These are phyloP conservation scores for Ceriagrion tenellum DNA, from an alignment of 2,888 invertebrate species.

Conservation along the genomic window DNA sequence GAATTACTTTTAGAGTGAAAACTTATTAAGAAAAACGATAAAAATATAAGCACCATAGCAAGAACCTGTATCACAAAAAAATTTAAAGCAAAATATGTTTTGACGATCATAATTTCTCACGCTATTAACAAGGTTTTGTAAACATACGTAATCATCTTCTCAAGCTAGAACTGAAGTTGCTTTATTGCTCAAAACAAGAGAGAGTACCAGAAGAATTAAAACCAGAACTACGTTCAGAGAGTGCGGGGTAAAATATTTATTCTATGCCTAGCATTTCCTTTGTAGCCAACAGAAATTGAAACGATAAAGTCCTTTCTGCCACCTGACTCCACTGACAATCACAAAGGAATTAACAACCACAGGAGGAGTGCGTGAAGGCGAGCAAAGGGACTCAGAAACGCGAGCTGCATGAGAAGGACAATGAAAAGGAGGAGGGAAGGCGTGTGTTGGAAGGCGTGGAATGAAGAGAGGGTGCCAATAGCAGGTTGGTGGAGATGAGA, in stretches of 20 bases:
- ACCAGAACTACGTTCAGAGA: neutral
- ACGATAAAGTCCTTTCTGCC: neutral
- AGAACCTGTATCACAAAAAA: too few relatives aligned
- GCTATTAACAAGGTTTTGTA: too few relatives aligned
- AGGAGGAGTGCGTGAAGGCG: neutral
- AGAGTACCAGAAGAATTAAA: neutral
- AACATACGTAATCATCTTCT: too few relatives aligned
- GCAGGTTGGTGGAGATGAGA: neutral
- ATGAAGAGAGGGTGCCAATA: too few relatives aligned
- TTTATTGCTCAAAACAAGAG: neutral
- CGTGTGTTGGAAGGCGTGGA: too few relatives aligned
- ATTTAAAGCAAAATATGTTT: too few relatives aligned
- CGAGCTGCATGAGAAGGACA: neutral
- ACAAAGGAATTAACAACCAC: slow-evolving; percentile 8
- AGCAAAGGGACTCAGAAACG: neutral
- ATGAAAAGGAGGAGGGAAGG: neutral
- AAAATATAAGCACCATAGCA: too few relatives aligned
- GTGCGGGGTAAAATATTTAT: neutral
- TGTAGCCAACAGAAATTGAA: neutral
- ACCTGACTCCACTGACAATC: neutral
- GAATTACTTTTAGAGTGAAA: too few relatives aligned
- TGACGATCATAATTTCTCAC: too few relatives aligned
- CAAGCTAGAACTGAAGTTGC: neutral
- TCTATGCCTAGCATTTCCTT: neutral
- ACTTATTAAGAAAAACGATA: too few relatives aligned